phyloP scores from a whole-genome alignment of 64 coral and sea anemone genomes.

The Montipora efflorescens region DNA sequence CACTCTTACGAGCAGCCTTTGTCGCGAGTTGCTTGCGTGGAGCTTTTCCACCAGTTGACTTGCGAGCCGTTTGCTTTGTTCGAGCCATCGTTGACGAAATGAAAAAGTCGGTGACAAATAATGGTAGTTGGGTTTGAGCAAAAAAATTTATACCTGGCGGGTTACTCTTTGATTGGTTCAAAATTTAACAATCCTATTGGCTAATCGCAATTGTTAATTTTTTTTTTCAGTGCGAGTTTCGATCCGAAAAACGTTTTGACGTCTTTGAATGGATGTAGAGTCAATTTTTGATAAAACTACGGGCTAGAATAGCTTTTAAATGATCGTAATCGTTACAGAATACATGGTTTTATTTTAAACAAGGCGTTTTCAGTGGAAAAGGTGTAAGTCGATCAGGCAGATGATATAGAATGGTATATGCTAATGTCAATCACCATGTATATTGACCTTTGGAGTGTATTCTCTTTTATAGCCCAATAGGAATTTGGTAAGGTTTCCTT shows the following conservation, averaged over 20 bases:
- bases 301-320: background rate
- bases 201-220: background rate
- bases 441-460: background rate
- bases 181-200: background rate
- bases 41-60: slow-evolving; percentile 81
- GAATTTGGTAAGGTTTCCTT: background rate
- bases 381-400: background rate
- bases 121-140: background rate
- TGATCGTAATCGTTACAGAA: background rate
- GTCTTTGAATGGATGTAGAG: background rate
- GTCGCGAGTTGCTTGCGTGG: slow-evolving; percentile 78
- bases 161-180: slow-evolving; percentile 3
- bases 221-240: background rate
- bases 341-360: background rate
- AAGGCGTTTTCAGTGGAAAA: background rate
- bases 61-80: slow-evolving; percentile 80
- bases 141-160: background rate
- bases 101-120: background rate
- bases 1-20: slow-evolving; percentile 86
- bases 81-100: slow-evolving; percentile 48
- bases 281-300: background rate
- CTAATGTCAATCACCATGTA: background rate
- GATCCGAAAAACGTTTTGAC: background rate
- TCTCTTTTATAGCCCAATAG: background rate
- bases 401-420: background rate